Percentiles rank a stretch among this genome's conserved stretches.
Conservation (phyloP, 1,140 invertebrate genomes). For the Heliothis subflexa region DNA sequence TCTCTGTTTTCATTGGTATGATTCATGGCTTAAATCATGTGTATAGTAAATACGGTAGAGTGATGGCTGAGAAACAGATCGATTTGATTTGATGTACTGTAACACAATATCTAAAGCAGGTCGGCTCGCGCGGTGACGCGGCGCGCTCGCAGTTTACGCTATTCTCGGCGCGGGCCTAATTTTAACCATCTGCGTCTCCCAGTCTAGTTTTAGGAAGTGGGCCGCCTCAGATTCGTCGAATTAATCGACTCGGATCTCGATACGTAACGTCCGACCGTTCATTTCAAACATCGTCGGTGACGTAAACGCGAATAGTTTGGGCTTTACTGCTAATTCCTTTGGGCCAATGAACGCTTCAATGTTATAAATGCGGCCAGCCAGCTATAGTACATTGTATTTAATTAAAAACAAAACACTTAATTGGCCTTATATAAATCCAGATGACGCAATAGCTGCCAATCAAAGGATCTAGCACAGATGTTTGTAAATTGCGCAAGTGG, state of each 20-base stretch:
- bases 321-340: slow-evolving; percentile 6
- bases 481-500: slow-evolving; percentile 72
- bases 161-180: slow-evolving; percentile 83
- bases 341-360: slow-evolving; percentile 33
- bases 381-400: slow-evolving; percentile 43
- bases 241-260: slow-evolving; percentile 64
- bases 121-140: slow-evolving; percentile 70
- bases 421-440: slow-evolving; percentile 68
- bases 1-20: slow-evolving; percentile 41
- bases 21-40: slow-evolving; percentile 39
- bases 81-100: slow-evolving; percentile 68
- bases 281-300: slow-evolving; percentile 28
- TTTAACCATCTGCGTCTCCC: slow-evolving; percentile 85
- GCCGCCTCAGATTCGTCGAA: slow-evolving; percentile 78
- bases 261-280: slow-evolving; percentile 33
- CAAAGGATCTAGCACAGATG: slow-evolving; percentile 73
- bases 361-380: slow-evolving; percentile 32
- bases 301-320: slow-evolving; percentile 26
- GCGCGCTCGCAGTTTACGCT: slow-evolving; percentile 78
- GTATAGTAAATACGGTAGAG: slow-evolving; percentile 42
- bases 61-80: slow-evolving; percentile 40
- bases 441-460: slow-evolving; percentile 74
- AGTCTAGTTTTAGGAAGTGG: slow-evolving; percentile 85
- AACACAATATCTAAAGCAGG: slow-evolving; percentile 80
- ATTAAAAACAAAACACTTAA: slow-evolving; percentile 68